Base-by-base conservation (phyloP, 2,888 invertebrate genomes). In the Netelia inedita region DNA sequence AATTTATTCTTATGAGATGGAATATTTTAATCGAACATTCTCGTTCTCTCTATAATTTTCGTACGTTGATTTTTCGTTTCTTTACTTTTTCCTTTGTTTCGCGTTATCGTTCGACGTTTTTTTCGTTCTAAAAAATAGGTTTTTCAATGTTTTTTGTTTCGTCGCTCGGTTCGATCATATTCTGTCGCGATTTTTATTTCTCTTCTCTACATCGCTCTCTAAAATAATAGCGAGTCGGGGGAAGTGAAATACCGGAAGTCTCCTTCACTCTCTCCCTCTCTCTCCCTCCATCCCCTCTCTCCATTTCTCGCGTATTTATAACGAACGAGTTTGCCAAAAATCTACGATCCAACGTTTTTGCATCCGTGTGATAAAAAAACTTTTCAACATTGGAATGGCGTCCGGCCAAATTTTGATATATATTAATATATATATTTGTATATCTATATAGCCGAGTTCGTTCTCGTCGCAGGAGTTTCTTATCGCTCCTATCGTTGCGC, bases 371-470 rank as follows among this genome's bases (percentile, higher is more conserved):
- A 91, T 91, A 92, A 92, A 91, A 92, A 91, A 84, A 91, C 89
- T 88, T 88, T 90, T 90, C 89, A 91, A 92, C 90, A 90, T 89
- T 92, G 92, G 92, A 92, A 92, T 92, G 92, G 89, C 90, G 88
- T 88, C 87, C 86, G 73, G 82, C 82, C 87, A 88, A 85, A 82
- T 87, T 86, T 79, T 74, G 81, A 84, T 87, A 83, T 85, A 72
- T 76, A 80, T 28, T 2, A 8, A 57, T 57, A 43, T 23, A n/a
- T 21, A 53, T 35, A 35, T 53, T 19, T 41, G 41, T 10, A 46
- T 21, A 88, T 87, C 88, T 89, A 87, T 89, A 87, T 83, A 86
- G 88, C 88, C 88, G 91, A 89, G 89, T 90, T 90, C 88, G 88
- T 87, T 81, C 71, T 75, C 80, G 78, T 75, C 80, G 78, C 46